Conservation (phyloP, 2,797 vertebrate genomes). For the Gallinago stenura region DNA sequence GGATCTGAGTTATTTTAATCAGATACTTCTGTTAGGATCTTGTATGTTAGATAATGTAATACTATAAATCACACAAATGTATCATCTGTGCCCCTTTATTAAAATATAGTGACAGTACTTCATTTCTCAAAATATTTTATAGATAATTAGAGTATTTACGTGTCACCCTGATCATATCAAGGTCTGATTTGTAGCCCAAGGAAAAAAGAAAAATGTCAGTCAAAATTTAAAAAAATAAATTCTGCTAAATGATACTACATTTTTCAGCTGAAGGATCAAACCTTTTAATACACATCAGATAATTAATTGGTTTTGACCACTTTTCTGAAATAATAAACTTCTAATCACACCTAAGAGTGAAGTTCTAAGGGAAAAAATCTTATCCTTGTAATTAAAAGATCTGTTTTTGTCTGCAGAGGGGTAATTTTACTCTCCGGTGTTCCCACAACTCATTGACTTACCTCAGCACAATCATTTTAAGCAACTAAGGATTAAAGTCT, state of each 20-base stretch:
- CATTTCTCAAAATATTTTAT: neutral
- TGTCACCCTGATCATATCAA: neutral
- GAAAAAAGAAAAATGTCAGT: neutral
- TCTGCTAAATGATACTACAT: neutral
- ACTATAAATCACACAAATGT: neutral
- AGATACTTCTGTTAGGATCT: neutral
- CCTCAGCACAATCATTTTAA: neutral
- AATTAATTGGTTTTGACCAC: neutral
- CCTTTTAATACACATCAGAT: neutral
- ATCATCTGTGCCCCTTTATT: neutral
- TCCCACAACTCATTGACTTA: neutral
- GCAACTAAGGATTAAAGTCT: neutral
- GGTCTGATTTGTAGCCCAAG: neutral
- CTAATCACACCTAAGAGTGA: accelerated
- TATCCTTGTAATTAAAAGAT: neutral
- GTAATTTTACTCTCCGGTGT: neutral
- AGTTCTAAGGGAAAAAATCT: neutral
- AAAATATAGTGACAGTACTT: neutral
- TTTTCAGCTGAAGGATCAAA: neutral
- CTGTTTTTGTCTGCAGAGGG: neutral
- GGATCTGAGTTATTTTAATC: neutral
- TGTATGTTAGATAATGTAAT: neutral
- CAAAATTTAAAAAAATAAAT: neutral
- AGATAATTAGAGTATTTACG: accelerated
- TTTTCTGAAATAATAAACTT: neutral